Conservation (phyloP, 2,888 invertebrate species). For the Eupeodes latifasciatus region DNA sequence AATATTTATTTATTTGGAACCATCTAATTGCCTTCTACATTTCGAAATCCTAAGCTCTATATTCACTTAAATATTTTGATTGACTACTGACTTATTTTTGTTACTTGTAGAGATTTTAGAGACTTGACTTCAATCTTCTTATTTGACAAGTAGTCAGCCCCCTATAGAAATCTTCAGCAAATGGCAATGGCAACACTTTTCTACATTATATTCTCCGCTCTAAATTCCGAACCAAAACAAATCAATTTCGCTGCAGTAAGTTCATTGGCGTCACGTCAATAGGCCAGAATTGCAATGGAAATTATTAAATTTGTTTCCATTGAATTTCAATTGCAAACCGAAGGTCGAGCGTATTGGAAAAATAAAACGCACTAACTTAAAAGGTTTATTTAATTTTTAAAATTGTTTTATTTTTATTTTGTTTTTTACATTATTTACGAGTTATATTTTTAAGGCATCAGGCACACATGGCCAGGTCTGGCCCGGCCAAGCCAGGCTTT, state of each 20-base stretch:
- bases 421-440: too few relatives aligned
- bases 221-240: slow-evolving; percentile 32
- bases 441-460: neutral
- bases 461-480: neutral
- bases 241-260: slow-evolving; percentile 49
- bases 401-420: slow-evolving; percentile 16
- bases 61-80: too few relatives aligned
- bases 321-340: slow-evolving; percentile 37
- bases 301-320: slow-evolving; percentile 25
- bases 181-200: neutral
- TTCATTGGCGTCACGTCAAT: neutral
- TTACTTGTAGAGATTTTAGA: too few relatives aligned
- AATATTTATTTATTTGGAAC: too few relatives aligned
- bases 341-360: neutral
- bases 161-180: neutral
- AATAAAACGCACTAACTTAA: slow-evolving; percentile 20
- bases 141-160: neutral
- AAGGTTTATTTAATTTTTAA: slow-evolving; percentile 58
- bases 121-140: too few relatives aligned
- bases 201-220: neutral
- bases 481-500: too few relatives aligned
- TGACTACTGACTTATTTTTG: too few relatives aligned
- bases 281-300: neutral
- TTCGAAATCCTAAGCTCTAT: too few relatives aligned
- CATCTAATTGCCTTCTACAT: too few relatives aligned